phyloP scores from a whole-genome alignment of 2,888 invertebrate genomes.

The Polymixis flavicincta region DNA sequence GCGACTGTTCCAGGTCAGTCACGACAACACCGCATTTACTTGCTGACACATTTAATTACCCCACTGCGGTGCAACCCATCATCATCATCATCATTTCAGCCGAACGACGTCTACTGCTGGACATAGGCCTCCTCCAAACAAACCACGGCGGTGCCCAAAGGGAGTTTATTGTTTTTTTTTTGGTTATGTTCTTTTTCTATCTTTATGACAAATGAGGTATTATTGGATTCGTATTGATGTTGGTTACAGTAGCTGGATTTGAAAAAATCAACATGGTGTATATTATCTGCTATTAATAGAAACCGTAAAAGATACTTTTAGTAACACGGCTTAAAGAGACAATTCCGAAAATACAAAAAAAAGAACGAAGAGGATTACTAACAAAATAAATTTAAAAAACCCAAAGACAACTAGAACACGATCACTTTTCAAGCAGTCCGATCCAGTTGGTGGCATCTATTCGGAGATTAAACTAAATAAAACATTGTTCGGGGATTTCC shows the following conservation, averaged over 20 bases:
- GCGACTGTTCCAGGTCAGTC: conserved; percentile 81
- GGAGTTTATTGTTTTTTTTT: background rate
- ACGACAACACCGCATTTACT: no score
- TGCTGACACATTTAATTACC: background rate
- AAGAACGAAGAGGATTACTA: no score
- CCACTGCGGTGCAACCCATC: background rate
- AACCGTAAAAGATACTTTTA: no score
- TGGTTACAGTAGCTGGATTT: background rate
- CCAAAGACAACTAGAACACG: no score
- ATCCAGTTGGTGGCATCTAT: background rate
- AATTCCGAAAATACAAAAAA: background rate
- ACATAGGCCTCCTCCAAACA: no score
- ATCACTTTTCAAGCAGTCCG: no score
- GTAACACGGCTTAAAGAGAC: background rate
- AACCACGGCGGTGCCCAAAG: background rate
- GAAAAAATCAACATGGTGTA: background rate
- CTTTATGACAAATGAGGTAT: background rate
- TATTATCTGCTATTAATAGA: background rate
- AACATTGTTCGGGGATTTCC: no score
- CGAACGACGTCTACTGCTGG: no score
- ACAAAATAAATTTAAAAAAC: no score
- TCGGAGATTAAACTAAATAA: background rate
- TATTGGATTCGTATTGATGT: background rate
- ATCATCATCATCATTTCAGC: no score
- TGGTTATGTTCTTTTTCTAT: background rate